Evolutionary conservation across 2,113 vertebrate genomes (phyloP).

Genomic region (Forbesichthys agassizii): DNA sequence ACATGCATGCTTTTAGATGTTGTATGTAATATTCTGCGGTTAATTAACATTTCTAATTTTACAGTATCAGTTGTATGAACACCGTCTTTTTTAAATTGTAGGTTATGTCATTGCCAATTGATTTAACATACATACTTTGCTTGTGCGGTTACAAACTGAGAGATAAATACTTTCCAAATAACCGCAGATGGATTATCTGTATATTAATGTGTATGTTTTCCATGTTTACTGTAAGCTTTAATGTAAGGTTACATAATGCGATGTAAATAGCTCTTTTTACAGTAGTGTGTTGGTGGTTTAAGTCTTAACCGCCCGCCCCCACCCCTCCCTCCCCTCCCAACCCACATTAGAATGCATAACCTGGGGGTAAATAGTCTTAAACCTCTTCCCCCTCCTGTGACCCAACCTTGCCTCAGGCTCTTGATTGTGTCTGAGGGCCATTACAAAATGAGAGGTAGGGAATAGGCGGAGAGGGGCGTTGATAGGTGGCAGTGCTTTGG

Average conservation of each 20-base stretch:
- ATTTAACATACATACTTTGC: too few relatives aligned
- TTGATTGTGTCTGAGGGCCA: conserved; percentile 26
- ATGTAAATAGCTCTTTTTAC: conserved; percentile 21
- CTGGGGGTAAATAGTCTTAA: conserved; percentile 36
- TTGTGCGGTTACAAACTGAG: too few relatives aligned
- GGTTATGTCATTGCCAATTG: too few relatives aligned
- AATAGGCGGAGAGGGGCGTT: conserved; percentile 24
- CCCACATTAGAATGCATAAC: conserved; percentile 35
- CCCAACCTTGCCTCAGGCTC: conserved; percentile 30
- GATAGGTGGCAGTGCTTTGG: not conserved
- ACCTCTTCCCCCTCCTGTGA: conserved; percentile 25
- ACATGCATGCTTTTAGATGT: conserved; percentile 6
- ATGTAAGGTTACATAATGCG: conserved; percentile 24
- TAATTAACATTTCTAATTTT: not conserved
- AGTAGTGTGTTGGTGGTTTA: conserved; percentile 29
- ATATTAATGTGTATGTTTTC: conserved; percentile 1
- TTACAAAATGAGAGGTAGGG: conserved; percentile 29
- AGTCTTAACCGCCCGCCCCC: not conserved
- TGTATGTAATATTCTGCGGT: not conserved
- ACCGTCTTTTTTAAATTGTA: too few relatives aligned
- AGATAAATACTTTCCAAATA: too few relatives aligned
- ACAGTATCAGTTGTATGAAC: not conserved
- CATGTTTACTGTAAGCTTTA: not conserved
- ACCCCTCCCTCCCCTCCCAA: not conserved
- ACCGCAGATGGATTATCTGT: too few relatives aligned